These are phyloP conservation scores for Forbesichthys agassizii DNA, from an alignment of 2,113 vertebrate species.

Conservation along the genomic window DNA sequence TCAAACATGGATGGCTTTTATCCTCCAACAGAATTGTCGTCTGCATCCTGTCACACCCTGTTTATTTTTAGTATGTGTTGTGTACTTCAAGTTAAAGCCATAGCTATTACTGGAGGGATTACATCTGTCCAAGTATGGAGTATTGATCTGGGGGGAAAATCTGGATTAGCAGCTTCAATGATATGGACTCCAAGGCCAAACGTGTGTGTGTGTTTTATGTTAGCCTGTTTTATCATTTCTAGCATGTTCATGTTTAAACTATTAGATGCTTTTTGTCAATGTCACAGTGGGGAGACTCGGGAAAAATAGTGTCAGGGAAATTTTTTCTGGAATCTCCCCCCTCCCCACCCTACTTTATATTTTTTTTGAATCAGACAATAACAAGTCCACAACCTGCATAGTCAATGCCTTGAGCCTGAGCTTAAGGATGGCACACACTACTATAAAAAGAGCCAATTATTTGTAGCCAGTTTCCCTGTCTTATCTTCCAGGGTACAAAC, in stretches of 20 bases:
- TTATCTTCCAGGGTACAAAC: constrained; percentile 66
- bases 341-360: not conserved
- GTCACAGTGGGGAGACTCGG: not conserved
- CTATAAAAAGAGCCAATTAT: constrained; percentile 74
- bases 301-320: not conserved
- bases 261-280: no score
- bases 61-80: constrained; percentile 16
- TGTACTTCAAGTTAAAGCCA: constrained; percentile 18
- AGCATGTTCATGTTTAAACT: no score
- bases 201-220: not conserved
- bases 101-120: constrained; percentile 46
- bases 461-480: constrained; percentile 64
- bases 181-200: no score
- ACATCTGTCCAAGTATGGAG: constrained; percentile 29
- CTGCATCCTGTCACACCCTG: constrained; percentile 33
- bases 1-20: constrained; percentile 25
- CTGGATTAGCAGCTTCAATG: no score
- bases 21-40: constrained; percentile 35
- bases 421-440: constrained; percentile 43
- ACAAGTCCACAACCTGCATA: not conserved
- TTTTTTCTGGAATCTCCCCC: not conserved
- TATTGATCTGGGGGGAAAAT: constrained; percentile 15
- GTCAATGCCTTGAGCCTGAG: constrained; percentile 38
- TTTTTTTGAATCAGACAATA: not conserved
- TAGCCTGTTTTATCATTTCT: no score